Conservation (phyloP, 2,113 vertebrate species). For the Callionymus lyra region DNA sequence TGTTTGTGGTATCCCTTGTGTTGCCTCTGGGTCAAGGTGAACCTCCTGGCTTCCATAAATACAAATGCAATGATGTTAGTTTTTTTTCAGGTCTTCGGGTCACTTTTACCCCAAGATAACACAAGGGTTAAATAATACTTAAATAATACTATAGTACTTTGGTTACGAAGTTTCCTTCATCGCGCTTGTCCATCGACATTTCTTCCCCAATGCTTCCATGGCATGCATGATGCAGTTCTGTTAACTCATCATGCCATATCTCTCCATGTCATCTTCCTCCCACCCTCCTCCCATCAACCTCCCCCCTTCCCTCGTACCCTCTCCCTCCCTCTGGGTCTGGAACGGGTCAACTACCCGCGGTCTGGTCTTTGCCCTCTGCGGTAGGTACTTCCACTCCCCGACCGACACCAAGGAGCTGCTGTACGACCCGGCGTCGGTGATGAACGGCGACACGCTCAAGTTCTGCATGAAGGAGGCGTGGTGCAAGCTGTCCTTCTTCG, state of each 20-base stretch:
- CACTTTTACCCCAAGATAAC: too few species aligned
- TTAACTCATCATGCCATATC: too few species aligned
- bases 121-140: too few species aligned
- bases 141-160: too few species aligned
- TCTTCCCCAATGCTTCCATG: conserved; percentile 24
- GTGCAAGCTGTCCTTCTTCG: conserved; percentile 98
- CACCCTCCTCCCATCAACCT: conserved; percentile 5
- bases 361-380: conserved; percentile 57
- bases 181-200: too few species aligned
- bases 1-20: too few species aligned
- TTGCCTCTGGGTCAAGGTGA: too few species aligned
- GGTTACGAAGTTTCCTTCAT: too few species aligned
- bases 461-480: conserved; percentile 98
- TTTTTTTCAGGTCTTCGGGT: too few species aligned
- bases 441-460: conserved; percentile 90
- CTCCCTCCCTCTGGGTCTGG: conserved; percentile 13
- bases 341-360: conserved; percentile 61
- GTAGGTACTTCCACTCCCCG: conserved; percentile 94
- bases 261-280: conserved; percentile 42
- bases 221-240: conserved; percentile 32
- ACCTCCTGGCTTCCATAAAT: too few species aligned
- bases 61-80: too few species aligned
- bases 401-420: conserved; percentile 89
- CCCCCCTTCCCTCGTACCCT: conserved; percentile 9
- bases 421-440: conserved; percentile 89